Base-by-base conservation (phyloP, 2,113 vertebrate genomes). In the Cololabis saira region DNA sequence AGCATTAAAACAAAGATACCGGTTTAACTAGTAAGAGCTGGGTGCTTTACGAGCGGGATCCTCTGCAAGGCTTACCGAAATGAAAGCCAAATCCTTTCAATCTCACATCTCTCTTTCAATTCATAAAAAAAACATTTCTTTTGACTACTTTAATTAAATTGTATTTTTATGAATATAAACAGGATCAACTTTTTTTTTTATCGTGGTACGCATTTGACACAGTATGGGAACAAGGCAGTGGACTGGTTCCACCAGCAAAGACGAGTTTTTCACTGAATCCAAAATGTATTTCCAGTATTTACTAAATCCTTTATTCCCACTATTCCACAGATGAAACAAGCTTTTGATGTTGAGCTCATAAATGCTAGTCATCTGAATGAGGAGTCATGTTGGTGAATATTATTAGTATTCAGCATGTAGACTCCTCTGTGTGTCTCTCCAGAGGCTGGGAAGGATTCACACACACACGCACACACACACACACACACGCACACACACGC, bases 321-420 rank as follows among this genome's bases (percentile, higher is more conserved):
- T 55, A 78, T 71, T 74, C 63, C 13, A 16, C 67, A 60, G 80
- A 87, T 87, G 75, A 84, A 87, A 87, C 76, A 14, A 43, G 57
- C 71, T 59, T 87, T 89, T 88, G 84, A 87, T 84, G 82, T 83
- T 1, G 68, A 79, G 72, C 79, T 64, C 68, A 74, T 85, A 81
- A 84, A 68, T 80, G 62, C 71, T 67, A 74, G 76, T 80, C 79
- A 78, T 87, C 60, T 76, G 81, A 84, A 83, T 83, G 72, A 83
- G 77, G 54, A 70, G 67, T 48, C 59, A 67, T 76, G 62, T 13
- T 52, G 63, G 67, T 49, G 73, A 80, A 78, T 73, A 56, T 80
- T 83, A 86, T 89, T 84, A 87, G 82, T 52, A 89, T 85, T 85
- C 85, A 67, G 76, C 57, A 11, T 63, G 55, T 72, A 40, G 33